Evolutionary conservation across 2,888 invertebrate genomes (phyloP).

Genomic region (Ametastegia equiseti): DNA sequence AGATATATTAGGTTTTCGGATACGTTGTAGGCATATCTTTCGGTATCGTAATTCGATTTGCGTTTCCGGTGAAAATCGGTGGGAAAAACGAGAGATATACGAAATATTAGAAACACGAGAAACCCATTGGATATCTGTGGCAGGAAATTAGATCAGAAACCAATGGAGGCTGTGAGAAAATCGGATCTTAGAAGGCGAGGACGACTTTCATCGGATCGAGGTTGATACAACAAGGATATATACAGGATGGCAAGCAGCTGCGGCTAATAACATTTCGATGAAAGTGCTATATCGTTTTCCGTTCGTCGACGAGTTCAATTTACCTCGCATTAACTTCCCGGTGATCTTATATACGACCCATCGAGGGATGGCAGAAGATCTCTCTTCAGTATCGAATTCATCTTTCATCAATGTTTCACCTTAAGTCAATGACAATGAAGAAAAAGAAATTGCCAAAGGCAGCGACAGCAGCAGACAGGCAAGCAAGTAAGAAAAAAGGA

Average conservation of each 20-base stretch:
- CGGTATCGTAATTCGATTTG: not conserved
- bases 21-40: not conserved
- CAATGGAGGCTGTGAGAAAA: not conserved
- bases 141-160: not conserved
- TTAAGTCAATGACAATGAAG: not conserved
- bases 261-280: slow-evolving; percentile 12
- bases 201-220: not conserved
- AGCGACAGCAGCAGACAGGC: no score
- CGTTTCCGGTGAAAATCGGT: not conserved
- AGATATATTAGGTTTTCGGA: not conserved
- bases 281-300: slow-evolving; percentile 32
- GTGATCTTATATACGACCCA: not conserved
- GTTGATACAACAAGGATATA: slow-evolving; percentile 28
- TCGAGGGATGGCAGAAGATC: not conserved
- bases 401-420: slow-evolving; percentile 34
- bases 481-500: no score
- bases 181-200: not conserved
- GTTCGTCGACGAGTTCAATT: slow-evolving; percentile 22
- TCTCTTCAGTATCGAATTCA: slow-evolving; percentile 11
- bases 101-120: not conserved
- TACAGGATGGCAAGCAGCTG: not conserved
- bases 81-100: not conserved
- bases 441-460: not conserved
- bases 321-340: slow-evolving; percentile 9
- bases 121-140: not conserved